Base-by-base conservation (phyloP, 2,797 vertebrate species). In the Danio albolineatus region DNA sequence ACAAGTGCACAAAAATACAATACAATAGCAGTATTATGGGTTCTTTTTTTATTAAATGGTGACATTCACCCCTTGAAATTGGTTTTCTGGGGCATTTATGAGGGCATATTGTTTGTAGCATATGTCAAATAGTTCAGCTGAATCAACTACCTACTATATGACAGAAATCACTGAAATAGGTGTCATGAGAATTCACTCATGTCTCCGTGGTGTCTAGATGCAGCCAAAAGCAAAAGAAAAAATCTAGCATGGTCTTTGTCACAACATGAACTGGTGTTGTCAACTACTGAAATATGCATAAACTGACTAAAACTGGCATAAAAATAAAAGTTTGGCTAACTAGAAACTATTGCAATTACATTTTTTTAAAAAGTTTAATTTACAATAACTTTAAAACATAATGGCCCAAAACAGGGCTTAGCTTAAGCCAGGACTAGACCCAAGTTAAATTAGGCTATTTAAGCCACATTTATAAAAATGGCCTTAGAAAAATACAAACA, bases 81-180 rank as follows among this genome's bases (percentile, higher is more conserved):
- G 67, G 14, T 71, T 71, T 54, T 71, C 36, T 41, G 67, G 67
- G n/a, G 49, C 49, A 41, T 41, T 70, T 70, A 54, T 19, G 49
- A 70, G 36, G 16, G 36, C 49, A 71, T 41, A 41, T 43, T 14
- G 38, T 71, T 71, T 71, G 7, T 54, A 71, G 54, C 36, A 41
- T n/a, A n/a, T 49, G 36, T 54, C 36, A 71, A 54, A 53, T 14
- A 71, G n/a, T 41, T 71, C 10, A 71, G 41, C 3, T 71, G n/a
- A 54, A 41, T 71, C 6, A 9, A 54, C 49, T 54, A 53, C 49
- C 49, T 8, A 17, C 48, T 70, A 54, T 38, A 54, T 54, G 36
- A 71, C 38, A 71, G 49, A 71, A 54, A 54, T 54, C 12, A 53
- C n/a, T 21, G 12, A 54, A 54, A 54, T 38, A 54, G 12, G n/a